Base-by-base conservation (phyloP, 2,888 invertebrate species). In the Leptopilina myrica region DNA sequence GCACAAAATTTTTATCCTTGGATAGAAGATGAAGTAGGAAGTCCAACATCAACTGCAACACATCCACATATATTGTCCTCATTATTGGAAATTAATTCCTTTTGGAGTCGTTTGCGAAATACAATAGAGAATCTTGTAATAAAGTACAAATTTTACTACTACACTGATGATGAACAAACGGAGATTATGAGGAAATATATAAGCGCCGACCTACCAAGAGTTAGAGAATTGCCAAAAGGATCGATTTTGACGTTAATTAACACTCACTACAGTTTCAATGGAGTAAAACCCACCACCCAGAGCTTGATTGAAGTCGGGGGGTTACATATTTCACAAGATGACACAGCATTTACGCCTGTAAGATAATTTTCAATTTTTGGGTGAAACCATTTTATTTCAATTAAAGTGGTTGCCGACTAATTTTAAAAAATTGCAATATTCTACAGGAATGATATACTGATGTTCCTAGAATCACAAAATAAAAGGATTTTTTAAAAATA, bases 271-370 rank as follows among this genome's bases (percentile, higher is more conserved):
- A 91, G 92, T 0, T 79, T 93, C 43, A 92, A 92, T 66, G 92
- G 92, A 7, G 84, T 92, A 6, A 90, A 91, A 64, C 93, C 93
- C 8, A 85, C 87, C 0, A 90, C 92, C 7, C 89, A 92, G 0
- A 92, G 91, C 7, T 88, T 93, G 82, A 88, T 94, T 12, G 92
- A 93, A 64, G 92, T 94, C 7, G 93, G 93, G 14, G 94, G 94
- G 56, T 88, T 94, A 79, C 94, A 94, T 80, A 91, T 94, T 3
- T 84, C 83, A 2, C 87, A 90, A 4, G 87, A 86, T 15, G 84
- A 78, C 1, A 14, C 81, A 4, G 80, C 83, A 64, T 65, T 89
- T 53, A 65, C 85, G 0, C 65, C 64, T 5, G 90, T 90, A 86
- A 84, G 46, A 20, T 2, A 15, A 12, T 66, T 43, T 49, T 49